phyloP scores from a whole-genome alignment of 2,113 vertebrate species.

The Acanthochromis polyacanthus region DNA sequence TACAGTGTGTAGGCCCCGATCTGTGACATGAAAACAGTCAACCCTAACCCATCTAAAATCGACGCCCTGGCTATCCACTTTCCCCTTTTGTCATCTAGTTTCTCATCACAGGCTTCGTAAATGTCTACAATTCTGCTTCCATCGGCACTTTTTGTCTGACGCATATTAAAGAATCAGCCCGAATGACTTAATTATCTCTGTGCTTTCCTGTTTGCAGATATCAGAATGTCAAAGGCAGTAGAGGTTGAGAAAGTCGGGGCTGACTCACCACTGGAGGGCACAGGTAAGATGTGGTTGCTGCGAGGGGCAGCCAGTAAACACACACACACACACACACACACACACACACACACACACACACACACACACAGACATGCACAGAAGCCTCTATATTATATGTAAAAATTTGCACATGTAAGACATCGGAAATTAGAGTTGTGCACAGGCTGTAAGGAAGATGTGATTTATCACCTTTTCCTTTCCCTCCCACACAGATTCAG shows the following conservation, averaged over 20 bases:
- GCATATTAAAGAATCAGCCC: conserved; percentile 22
- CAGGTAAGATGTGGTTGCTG: conserved; percentile 64
- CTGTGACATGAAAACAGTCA: conserved; percentile 61
- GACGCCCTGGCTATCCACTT: conserved; percentile 27
- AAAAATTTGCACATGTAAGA: not conserved
- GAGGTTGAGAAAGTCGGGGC: conserved; percentile 84
- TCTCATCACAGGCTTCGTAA: conserved; percentile 31
- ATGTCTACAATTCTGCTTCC: conserved; percentile 13
- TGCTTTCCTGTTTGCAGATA: conserved; percentile 75
- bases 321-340: not conserved
- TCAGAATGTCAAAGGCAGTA: conserved; percentile 86
- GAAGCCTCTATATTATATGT: not conserved
- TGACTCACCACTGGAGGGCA: conserved; percentile 84
- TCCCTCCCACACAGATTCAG: conserved; percentile 85
- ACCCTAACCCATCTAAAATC: conserved; percentile 16
- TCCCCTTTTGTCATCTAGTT: conserved; percentile 48
- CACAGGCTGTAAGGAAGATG: conserved; percentile 4
- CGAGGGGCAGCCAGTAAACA: not conserved
- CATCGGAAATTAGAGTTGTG: not conserved
- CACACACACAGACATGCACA: too few relatives aligned
- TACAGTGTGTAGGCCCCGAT: conserved; percentile 61
- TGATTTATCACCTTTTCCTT: conserved; percentile 73
- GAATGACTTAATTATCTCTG: conserved; percentile 22
- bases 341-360: too few relatives aligned
- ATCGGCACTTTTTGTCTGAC: conserved; percentile 39